Conservation (phyloP, 2,888 invertebrate genomes). For the Tetragnatha montana region DNA sequence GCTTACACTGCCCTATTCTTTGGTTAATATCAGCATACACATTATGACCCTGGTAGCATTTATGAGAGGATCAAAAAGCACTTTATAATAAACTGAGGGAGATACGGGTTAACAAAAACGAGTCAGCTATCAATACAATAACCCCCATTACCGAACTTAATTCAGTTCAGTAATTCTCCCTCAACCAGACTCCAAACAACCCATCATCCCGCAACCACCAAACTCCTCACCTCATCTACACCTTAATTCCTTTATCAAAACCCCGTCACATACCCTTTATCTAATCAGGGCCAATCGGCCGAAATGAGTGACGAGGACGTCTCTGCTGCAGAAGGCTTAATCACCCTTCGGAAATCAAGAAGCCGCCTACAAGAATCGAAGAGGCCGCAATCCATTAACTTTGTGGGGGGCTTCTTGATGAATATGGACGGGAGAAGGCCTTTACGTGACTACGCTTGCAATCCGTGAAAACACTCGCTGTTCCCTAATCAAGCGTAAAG, state of each 20-base stretch:
- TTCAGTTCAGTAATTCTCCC: too few relatives aligned
- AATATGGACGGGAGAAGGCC: slow-evolving; percentile 38
- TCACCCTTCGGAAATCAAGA: slow-evolving; percentile 19
- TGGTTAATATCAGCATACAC: too few relatives aligned
- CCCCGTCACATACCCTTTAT: slow-evolving; percentile 13
- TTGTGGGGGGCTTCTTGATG: slow-evolving; percentile 41
- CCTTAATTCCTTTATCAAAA: slow-evolving; percentile 24
- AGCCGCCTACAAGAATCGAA: slow-evolving; percentile 10
- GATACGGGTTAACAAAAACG: too few relatives aligned
- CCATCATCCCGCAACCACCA: background rate
- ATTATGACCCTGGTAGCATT: too few relatives aligned
- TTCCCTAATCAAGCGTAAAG: slow-evolving; percentile 48
- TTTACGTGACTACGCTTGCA: slow-evolving; percentile 22
- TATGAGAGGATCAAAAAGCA: too few relatives aligned
- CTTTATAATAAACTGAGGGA: too few relatives aligned
- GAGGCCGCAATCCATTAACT: slow-evolving; percentile 46
- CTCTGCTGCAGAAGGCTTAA: background rate
- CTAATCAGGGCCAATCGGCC: slow-evolving; percentile 29
- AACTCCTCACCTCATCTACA: background rate
- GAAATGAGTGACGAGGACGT: background rate
- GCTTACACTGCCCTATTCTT: too few relatives aligned
- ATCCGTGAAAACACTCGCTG: slow-evolving; percentile 50
- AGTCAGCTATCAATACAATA: too few relatives aligned
- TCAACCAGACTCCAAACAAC: too few relatives aligned
- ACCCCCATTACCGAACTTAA: too few relatives aligned